Conservation (phyloP, 2,797 vertebrate genomes). For the Pitangus sulphuratus region DNA sequence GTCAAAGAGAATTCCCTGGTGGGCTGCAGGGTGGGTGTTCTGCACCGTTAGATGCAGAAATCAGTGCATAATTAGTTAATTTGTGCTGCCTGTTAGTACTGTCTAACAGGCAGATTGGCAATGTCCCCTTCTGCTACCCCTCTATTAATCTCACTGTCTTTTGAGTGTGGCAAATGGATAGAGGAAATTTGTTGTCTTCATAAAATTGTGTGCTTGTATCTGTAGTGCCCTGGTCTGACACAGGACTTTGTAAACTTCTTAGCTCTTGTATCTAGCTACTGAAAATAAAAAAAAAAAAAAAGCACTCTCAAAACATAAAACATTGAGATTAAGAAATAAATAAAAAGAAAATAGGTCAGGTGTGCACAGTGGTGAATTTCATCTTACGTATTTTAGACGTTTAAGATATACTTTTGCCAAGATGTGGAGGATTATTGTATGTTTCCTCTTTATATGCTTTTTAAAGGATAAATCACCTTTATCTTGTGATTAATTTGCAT, state of each 20-base stretch:
- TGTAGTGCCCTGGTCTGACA: background rate
- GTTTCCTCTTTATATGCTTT: background rate
- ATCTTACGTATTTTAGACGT: accelerated
- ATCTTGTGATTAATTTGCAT: background rate
- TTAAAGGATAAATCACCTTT: background rate
- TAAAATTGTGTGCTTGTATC: background rate
- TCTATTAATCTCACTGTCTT: background rate
- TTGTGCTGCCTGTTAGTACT: background rate
- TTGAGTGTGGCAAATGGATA: background rate
- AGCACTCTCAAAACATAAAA: background rate
- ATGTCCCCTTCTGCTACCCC: background rate
- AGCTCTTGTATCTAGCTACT: background rate
- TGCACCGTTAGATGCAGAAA: accelerated
- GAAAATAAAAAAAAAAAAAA: background rate
- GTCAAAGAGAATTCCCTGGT: background rate
- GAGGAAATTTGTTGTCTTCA: background rate
- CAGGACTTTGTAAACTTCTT: background rate
- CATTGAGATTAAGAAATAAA: background rate
- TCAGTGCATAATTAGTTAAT: background rate
- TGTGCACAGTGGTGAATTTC: background rate
- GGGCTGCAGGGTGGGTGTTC: background rate
- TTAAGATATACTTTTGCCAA: background rate
- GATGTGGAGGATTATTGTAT: background rate
- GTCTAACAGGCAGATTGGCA: background rate
- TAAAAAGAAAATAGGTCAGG: background rate